Evolutionary conservation across 2,113 vertebrate species (phyloP).

Genomic region (Puffinus mauretanicus): DNA sequence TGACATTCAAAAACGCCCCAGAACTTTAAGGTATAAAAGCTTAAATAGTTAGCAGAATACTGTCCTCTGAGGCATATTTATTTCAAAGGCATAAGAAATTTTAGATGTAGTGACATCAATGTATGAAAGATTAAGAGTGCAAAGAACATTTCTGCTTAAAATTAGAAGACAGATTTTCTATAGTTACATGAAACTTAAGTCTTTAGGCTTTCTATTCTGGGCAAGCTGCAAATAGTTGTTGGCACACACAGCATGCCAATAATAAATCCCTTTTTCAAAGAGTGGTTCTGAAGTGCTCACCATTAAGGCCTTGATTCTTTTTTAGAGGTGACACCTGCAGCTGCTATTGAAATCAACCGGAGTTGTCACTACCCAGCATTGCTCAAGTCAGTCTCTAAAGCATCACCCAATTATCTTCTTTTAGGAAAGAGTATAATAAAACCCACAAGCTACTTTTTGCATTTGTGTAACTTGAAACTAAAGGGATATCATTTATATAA

Average conservation of each 20-base stretch:
- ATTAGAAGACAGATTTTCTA: slow-evolving; percentile 47
- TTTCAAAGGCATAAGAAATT: slow-evolving; percentile 44
- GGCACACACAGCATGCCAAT: slow-evolving; percentile 52
- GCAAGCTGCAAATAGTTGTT: slow-evolving; percentile 66
- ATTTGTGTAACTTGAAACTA: not conserved
- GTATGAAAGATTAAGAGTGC: not conserved
- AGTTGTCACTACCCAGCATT: slow-evolving; percentile 11
- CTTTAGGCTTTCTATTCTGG: slow-evolving; percentile 58
- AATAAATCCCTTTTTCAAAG: slow-evolving; percentile 69
- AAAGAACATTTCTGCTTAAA: slow-evolving; percentile 47
- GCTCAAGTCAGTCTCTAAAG: not conserved
- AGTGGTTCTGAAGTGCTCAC: slow-evolving; percentile 39
- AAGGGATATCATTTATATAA: not conserved
- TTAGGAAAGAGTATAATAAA: not conserved
- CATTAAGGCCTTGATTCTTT: slow-evolving; percentile 36
- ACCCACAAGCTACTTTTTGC: not conserved
- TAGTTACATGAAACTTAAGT: slow-evolving; percentile 63
- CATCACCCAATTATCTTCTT: not conserved
- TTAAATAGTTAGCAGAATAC: not conserved
- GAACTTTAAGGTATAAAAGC: not conserved
- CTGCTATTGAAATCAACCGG: slow-evolving; percentile 54
- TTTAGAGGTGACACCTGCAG: slow-evolving; percentile 65
- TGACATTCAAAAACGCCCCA: not conserved
- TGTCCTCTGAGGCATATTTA: not conserved
- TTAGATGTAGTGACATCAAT: slow-evolving; percentile 67